Evolutionary conservation across 2,113 vertebrate genomes (phyloP).

Genomic region (Stictonetta naevosa): DNA sequence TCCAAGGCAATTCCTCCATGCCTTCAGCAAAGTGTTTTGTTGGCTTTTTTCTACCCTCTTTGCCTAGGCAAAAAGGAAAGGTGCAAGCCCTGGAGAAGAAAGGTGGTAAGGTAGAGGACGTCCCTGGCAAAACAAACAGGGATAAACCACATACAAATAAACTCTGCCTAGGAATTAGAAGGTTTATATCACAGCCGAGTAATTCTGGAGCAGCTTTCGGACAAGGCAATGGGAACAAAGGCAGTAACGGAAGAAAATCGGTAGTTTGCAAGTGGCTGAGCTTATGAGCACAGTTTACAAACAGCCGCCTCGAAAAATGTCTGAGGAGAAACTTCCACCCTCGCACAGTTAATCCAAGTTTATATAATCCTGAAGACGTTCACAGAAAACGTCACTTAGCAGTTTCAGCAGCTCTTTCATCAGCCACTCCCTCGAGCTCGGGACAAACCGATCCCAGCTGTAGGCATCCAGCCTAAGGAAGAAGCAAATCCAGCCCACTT

Average conservation of each 20-base stretch:
- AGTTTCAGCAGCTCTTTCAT: constrained; percentile 15
- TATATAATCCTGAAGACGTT: constrained; percentile 20
- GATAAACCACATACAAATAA: background rate
- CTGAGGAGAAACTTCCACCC: background rate
- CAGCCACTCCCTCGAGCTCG: constrained; percentile 29
- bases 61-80: background rate
- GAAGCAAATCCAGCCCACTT: background rate
- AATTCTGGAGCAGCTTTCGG: background rate
- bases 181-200: background rate
- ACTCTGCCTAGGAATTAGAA: background rate
- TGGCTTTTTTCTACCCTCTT: background rate
- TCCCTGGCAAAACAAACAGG: background rate
- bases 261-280: background rate
- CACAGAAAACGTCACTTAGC: constrained; percentile 23
- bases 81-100: background rate
- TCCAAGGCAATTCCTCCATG: background rate
- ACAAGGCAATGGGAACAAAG: background rate
- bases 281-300: background rate
- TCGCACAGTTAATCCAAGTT: background rate
- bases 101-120: background rate
- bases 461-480: background rate
- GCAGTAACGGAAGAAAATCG: background rate
- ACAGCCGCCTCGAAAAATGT: background rate
- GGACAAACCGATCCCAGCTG: constrained; percentile 28
- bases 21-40: background rate